Evolutionary conservation across 2,888 invertebrate genomes (phyloP).

Genomic region (Ashinkailepas kermadecensis): DNA sequence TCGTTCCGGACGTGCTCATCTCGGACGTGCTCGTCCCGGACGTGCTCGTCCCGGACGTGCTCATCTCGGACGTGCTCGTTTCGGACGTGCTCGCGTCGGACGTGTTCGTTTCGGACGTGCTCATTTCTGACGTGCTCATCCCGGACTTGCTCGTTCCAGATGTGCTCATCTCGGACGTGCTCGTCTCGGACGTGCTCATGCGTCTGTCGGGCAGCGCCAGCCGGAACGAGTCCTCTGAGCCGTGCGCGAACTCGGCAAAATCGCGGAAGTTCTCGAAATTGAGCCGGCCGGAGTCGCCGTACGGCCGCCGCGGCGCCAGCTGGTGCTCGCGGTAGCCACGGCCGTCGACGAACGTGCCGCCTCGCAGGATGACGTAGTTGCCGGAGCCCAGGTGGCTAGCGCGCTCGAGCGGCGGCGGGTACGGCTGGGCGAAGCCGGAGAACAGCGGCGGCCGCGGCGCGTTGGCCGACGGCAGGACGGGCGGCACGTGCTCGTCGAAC

Average conservation of each 20-base stretch:
- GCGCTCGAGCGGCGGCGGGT: slow-evolving; percentile 17
- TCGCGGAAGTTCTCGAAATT: slow-evolving; percentile 34
- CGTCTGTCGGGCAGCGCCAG: background rate
- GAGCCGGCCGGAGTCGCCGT: background rate
- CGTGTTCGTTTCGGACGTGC: too few relatives aligned
- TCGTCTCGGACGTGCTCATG: background rate
- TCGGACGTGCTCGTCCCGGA: too few relatives aligned
- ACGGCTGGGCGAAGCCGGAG: background rate
- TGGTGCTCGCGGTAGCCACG: slow-evolving; percentile 27
- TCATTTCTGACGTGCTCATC: too few relatives aligned
- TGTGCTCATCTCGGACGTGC: too few relatives aligned
- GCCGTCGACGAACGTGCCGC: slow-evolving; percentile 34
- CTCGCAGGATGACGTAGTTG: slow-evolving; percentile 34
- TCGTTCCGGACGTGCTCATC: too few relatives aligned
- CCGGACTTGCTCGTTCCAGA: too few relatives aligned
- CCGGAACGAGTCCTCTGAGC: background rate
- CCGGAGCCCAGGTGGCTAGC: slow-evolving; percentile 33
- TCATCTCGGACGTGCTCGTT: background rate
- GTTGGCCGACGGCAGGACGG: background rate
- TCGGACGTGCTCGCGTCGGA: too few relatives aligned
- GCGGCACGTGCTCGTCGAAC: background rate
- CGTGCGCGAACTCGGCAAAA: slow-evolving; percentile 33
- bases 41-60: background rate
- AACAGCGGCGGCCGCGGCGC: background rate
- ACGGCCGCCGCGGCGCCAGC: background rate